phyloP scores from a whole-genome alignment of 2,888 invertebrate species.

The Zonitis immaculata region DNA sequence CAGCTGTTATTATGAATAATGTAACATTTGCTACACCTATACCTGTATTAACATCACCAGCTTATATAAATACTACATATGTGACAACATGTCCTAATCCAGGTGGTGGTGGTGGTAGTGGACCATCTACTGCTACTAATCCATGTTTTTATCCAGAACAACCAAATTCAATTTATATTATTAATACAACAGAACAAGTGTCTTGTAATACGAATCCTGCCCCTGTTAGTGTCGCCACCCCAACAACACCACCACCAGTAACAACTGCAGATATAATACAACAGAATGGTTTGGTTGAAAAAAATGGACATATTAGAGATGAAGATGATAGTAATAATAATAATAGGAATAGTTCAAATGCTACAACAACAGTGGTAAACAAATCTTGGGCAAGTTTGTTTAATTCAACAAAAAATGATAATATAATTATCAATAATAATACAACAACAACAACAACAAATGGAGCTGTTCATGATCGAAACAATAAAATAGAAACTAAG shows the following conservation, averaged over 20 bases:
- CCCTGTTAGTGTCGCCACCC: neutral
- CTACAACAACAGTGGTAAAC: constrained; percentile 37
- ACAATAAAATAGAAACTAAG: constrained; percentile 12
- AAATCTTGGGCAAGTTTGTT: constrained; percentile 68
- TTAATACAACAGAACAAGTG: neutral
- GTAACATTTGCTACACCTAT: constrained; percentile 4
- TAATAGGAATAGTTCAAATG: neutral
- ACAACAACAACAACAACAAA: constrained; percentile 12
- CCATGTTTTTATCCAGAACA: neutral
- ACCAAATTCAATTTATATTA: neutral
- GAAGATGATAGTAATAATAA: neutral
- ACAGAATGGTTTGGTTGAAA: constrained; percentile 7
- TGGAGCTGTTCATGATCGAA: constrained; percentile 12
- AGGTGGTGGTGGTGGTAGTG: neutral
- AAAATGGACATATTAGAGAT: constrained; percentile 2
- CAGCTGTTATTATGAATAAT: constrained; percentile 4
- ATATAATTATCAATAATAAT: constrained; percentile 23
- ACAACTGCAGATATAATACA: neutral
- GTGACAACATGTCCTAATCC: neutral
- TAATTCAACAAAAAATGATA: constrained; percentile 34
- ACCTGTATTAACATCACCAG: neutral
- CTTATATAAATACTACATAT: neutral
- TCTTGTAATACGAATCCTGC: neutral
- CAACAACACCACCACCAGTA: neutral
- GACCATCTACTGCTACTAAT: neutral